Conservation (phyloP, 2,113 vertebrate species). For the Hyperopisus bebe region DNA sequence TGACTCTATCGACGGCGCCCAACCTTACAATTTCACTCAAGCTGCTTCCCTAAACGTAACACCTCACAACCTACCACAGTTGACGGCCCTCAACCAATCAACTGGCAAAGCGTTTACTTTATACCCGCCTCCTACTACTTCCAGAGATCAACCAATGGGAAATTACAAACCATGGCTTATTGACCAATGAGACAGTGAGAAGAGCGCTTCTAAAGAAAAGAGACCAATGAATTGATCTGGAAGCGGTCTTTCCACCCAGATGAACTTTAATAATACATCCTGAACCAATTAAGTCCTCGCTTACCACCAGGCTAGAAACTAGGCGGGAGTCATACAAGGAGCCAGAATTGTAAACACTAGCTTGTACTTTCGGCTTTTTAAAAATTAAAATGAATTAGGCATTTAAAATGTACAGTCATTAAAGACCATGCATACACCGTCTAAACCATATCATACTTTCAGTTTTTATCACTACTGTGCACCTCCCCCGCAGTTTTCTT, state of each 20-base stretch:
- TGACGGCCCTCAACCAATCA: neutral
- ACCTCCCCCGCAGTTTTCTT: neutral
- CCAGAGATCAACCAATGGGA: neutral
- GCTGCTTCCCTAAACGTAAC: neutral
- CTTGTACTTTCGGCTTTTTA: neutral
- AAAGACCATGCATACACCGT: neutral
- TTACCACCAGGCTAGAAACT: neutral
- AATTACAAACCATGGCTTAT: neutral
- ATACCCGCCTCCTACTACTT: neutral
- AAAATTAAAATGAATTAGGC: neutral
- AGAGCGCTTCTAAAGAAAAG: neutral
- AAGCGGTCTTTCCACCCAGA: neutral
- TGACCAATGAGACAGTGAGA: neutral
- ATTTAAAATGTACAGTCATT: neutral
- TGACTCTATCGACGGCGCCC: conserved; percentile 50
- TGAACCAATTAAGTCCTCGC: neutral
- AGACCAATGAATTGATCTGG: conserved; percentile 9
- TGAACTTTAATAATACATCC: neutral
- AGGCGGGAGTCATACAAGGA: neutral
- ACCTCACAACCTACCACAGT: neutral
- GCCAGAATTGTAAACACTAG: neutral
- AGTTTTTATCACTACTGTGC: neutral
- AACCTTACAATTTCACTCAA: conserved; percentile 25
- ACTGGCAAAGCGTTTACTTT: neutral
- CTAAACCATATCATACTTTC: neutral